Base-by-base conservation (phyloP, 2,797 vertebrate species). In the Hapalemur alaotrensis region DNA sequence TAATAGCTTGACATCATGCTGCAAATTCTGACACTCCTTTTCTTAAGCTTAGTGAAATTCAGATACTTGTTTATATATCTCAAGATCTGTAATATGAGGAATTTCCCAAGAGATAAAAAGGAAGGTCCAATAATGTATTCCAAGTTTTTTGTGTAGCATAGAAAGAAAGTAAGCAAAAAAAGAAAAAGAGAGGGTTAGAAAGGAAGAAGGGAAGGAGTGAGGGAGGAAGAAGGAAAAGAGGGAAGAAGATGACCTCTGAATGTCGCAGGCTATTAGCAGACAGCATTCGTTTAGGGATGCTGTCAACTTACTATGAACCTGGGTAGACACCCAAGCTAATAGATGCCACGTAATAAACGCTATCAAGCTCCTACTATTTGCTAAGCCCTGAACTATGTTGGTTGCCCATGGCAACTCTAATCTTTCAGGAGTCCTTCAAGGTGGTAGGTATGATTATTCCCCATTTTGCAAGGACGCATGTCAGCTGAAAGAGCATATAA, bases 41-140 rank as follows among this genome's bases (percentile, higher is more conserved):
- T 84, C 18, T 18, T 70, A 81, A 20, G 2, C 81, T 67, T 35
- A 85, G n/a, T 46, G 92, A 65, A 89, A 72, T 85, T 78, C 48
- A 90, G 84, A 90, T 2, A 2, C 7, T 90, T 95, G 13, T 92
- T 95, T 92, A 7, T 69, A 8, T 28, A n/a, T 52, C 96, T 96
- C 0, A 48, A 96, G 17, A 91, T 67, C 52, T 52, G 15, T 79
- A 73, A 52, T 70, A 32, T 78, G 30, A 80, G 10, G 35, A 94
- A 72, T 93, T 96, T 97, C 97, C 93, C 63, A 50, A 35, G 85
- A 92, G 38, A 38, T 93, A 67, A 59, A 97, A 97, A 35, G 30
- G 57, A 95, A 78, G 30, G 8, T 61, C 65, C 15, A 54, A 59
- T 75, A 93, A 50, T 7, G 0, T 25, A 81, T 8, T 0, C 28